Evolutionary conservation across 2,797 vertebrate species (phyloP), one percentile per base, ranked within the genome.

Genomic region (Sebastes glaucus): DNA sequence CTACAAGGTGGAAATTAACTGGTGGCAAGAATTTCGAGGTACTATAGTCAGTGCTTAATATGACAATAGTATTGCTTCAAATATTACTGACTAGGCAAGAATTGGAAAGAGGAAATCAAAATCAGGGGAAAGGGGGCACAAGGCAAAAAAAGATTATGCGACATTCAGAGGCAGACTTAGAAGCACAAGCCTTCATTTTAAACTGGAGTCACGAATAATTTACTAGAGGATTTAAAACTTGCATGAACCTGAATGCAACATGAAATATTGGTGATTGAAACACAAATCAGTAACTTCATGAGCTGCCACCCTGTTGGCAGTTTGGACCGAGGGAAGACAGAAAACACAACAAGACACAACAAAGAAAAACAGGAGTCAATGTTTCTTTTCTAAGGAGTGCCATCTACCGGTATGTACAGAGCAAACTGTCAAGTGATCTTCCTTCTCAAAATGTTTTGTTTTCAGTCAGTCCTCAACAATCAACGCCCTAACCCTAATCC

Each of bases 251-350:
- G 80, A 88, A 81, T 18, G 55, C 4, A 71, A 63, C 35, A 61
- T 52, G 13, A 81, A 59, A 83, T 61, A 71, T n/a, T 23, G 13
- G 62, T 4, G 28, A 73, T 46, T 63, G 25, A 46, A 66, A 73
- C 46, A 86, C 23, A 78, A 71, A 63, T 71, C 32, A 74, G 30
- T 64, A 74, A 74, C 77, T 69, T 72, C 20, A 56, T 42, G 2
- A 80, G 38, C 16, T 65, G 63, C 57, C 23, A 32, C 13, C 0
- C 3, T 61, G 67, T 1, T 9, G 33, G 62, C 59, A 74, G 74
- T 49, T 73, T 33, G 72, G 33, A 81, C 49, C 38, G 2, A 65
- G 56, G 82, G 86, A 91, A 89, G 87, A 91, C 88, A 74, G 27
- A 60, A 83, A 78, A 84, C 25, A 83, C 70, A 46, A 6, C 57